A percentile compares a stretch with the other conserved stretches of the same genome.
These are phyloP conservation scores for Melanotaenia maccullochi DNA, from an alignment of 2,797 vertebrate species.

Conservation along the genomic window DNA sequence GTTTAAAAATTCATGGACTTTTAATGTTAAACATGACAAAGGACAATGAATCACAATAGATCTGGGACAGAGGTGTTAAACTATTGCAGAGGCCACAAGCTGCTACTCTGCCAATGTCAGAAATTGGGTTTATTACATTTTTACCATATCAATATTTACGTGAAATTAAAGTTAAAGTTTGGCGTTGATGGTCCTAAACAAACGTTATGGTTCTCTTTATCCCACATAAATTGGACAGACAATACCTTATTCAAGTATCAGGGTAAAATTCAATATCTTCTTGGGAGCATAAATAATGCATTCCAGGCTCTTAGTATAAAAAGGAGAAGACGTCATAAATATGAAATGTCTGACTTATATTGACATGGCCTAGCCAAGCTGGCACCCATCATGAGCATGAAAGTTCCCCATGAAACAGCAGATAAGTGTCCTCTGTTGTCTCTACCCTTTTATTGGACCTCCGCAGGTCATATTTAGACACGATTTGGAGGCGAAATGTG, in stretches of 20 bases:
- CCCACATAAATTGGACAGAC: constrained; percentile 39
- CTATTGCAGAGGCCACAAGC: neutral
- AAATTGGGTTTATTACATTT: neutral
- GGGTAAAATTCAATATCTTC: constrained; percentile 72
- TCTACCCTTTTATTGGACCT: constrained; percentile 33
- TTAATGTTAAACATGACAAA: constrained; percentile 79
- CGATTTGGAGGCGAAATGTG: constrained; percentile 5
- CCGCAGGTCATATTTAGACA: constrained; percentile 24
- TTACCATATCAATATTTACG: neutral
- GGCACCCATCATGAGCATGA: constrained; percentile 69
- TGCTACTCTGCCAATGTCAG: neutral
- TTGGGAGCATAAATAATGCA: constrained; percentile 80
- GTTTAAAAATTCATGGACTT: constrained; percentile 79
- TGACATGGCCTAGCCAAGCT: constrained; percentile 68
- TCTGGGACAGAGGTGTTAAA: constrained; percentile 13
- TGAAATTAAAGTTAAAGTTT: constrained; percentile 5
- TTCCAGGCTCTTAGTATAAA: constrained; percentile 68
- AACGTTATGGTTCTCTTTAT: constrained; percentile 16
- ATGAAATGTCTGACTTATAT: constrained; percentile 77
- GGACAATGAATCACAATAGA: constrained; percentile 42
- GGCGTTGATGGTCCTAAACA: constrained; percentile 3
- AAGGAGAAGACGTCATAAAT: constrained; percentile 76
- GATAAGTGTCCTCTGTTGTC: constrained; percentile 62
- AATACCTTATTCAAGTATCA: constrained; percentile 60
- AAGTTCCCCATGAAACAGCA: constrained; percentile 62